Evolutionary conservation across 2,797 vertebrate genomes (phyloP).

Genomic region (Fratercula arctica): DNA sequence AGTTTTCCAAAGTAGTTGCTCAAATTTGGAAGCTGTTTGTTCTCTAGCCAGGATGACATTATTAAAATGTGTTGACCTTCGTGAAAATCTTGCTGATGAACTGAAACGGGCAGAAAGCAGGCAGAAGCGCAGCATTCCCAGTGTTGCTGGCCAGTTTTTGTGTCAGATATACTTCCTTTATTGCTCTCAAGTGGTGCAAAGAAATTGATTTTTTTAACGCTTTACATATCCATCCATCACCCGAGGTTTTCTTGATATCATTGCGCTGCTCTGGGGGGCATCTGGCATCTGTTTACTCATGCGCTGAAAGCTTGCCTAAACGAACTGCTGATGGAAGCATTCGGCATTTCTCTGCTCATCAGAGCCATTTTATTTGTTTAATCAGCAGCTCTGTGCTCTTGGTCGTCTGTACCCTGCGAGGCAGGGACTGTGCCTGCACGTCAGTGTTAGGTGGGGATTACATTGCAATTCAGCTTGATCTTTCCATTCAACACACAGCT

Average conservation of each 20-base stretch:
- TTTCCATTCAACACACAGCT: neutral
- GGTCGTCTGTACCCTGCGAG: neutral
- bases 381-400: conserved; percentile 43
- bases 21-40: neutral
- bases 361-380: conserved; percentile 39
- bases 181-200: neutral
- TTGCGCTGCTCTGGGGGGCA: neutral
- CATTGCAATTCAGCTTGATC: conserved; percentile 5
- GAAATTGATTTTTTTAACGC: neutral
- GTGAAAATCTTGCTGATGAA: conserved; percentile 25
- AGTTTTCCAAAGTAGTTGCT: neutral
- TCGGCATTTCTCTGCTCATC: conserved; percentile 26
- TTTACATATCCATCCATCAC: neutral
- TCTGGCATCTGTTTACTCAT: neutral
- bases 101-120: neutral
- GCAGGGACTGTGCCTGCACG: neutral
- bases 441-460: conserved; percentile 37
- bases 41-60: neutral
- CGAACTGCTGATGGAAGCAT: conserved; percentile 60
- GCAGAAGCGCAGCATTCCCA: neutral
- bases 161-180: neutral
- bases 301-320: neutral
- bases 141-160: neutral
- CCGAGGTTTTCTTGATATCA: neutral
- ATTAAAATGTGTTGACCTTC: conserved; percentile 33